Percentiles rank a stretch among this genome's conserved stretches.
phyloP scores from a whole-genome alignment of 2,888 invertebrate species.

The Augiades crinisus region DNA sequence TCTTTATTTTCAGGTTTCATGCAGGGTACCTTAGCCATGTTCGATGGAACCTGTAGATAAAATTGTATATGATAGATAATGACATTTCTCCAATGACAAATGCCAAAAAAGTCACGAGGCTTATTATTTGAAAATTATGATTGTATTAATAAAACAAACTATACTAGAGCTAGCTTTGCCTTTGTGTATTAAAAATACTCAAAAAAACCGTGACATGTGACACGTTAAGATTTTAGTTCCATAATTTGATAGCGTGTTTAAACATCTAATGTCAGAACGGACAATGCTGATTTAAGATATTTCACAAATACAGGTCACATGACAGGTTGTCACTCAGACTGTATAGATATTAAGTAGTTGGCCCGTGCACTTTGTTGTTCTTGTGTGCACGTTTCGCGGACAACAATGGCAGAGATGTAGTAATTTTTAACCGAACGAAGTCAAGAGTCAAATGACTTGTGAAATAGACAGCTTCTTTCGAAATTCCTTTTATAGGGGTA shows the following conservation, averaged over 20 bases:
- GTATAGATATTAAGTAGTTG: background rate
- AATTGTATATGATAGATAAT: background rate
- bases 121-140: constrained; percentile 3
- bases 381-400: background rate
- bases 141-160: constrained; percentile 3
- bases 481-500: background rate
- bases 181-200: no score
- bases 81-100: background rate
- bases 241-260: constrained; percentile 8
- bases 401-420: background rate
- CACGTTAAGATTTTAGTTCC: constrained; percentile 14
- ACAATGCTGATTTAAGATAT: constrained; percentile 12
- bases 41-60: no score
- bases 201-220: constrained; percentile 14
- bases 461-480: background rate
- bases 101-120: constrained; percentile 16
- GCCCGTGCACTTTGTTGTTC: background rate
- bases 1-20: no score
- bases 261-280: constrained; percentile 11
- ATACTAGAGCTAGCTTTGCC: no score
- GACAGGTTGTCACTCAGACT: constrained; percentile 5
- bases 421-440: background rate
- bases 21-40: no score
- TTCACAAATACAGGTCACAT: constrained; percentile 5
- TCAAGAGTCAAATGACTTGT: background rate